These are phyloP conservation scores for Salticus scenicus DNA, from an alignment of 2,888 invertebrate species.

Conservation along the genomic window DNA sequence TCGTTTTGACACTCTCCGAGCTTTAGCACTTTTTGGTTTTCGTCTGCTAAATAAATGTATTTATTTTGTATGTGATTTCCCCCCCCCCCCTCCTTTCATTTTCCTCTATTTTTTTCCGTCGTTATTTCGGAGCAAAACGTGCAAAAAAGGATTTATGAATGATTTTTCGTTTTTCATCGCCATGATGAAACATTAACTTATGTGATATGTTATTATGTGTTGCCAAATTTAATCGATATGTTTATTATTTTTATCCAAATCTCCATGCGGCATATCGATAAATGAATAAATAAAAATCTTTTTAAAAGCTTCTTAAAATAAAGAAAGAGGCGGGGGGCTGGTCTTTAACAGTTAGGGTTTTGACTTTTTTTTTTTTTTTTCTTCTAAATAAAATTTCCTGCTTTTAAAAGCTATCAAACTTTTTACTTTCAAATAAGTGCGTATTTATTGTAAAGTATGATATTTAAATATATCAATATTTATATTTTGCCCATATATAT, in stretches of 20 bases:
- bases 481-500: no score
- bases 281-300: no score
- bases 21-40: constrained; percentile 11
- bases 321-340: no score
- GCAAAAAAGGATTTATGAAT: constrained; percentile 9
- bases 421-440: no score
- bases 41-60: constrained; percentile 49
- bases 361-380: no score
- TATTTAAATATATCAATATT: no score
- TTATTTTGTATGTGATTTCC: constrained; percentile 39
- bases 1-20: constrained; percentile 33
- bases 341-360: no score
- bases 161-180: not conserved
- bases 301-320: no score
- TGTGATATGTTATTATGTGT: not conserved
- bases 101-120: not conserved
- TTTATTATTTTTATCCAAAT: not conserved
- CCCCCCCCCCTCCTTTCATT: not conserved
- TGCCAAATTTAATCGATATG: not conserved
- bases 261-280: not conserved
- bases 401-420: no score
- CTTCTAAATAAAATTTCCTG: no score
- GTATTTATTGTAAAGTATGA: no score
- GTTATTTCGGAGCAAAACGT: not conserved
- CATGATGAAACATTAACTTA: constrained; percentile 13